A percentile compares a stretch with the other conserved stretches of the same genome.
Evolutionary conservation across 2,888 invertebrate genomes (phyloP).

Genomic region (Drosophila acutilabella): DNA sequence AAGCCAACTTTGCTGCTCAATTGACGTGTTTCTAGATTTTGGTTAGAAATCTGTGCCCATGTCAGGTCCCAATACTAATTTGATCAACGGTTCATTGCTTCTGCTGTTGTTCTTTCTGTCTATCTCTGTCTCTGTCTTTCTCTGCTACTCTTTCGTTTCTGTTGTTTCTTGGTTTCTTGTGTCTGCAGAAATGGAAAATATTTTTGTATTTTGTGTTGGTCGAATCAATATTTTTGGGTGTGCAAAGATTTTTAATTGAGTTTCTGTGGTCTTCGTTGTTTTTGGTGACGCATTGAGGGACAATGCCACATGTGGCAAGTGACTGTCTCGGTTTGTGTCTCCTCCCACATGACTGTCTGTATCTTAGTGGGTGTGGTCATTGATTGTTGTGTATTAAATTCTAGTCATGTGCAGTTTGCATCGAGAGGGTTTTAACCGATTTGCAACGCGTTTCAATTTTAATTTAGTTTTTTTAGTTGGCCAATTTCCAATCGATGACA

Average conservation of each 20-base stretch:
- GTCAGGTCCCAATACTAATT: slow-evolving; percentile 48
- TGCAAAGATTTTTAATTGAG: slow-evolving; percentile 77
- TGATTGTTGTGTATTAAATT: slow-evolving; percentile 22
- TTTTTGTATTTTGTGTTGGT: slow-evolving; percentile 45
- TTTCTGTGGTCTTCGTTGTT: slow-evolving; percentile 34
- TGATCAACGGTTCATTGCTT: slow-evolving; percentile 22
- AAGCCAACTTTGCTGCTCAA: slow-evolving; percentile 4
- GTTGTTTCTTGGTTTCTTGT: slow-evolving; percentile 23
- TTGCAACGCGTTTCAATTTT: slow-evolving; percentile 14
- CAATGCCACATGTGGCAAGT: slow-evolving; percentile 41
- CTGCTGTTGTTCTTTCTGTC: slow-evolving; percentile 23
- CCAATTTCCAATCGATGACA: neutral
- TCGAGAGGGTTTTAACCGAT: slow-evolving; percentile 11
- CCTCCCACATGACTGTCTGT: neutral
- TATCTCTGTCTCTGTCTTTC: slow-evolving; percentile 4
- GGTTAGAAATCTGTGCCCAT: slow-evolving; percentile 34
- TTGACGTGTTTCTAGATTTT: slow-evolving; percentile 8
- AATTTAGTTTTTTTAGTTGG: slow-evolving; percentile 3
- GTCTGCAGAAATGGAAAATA: slow-evolving; percentile 43
- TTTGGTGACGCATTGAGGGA: slow-evolving; percentile 42
- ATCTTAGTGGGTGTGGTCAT: slow-evolving; percentile 3
- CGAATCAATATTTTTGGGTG: slow-evolving; percentile 63
- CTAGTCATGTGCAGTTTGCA: slow-evolving; percentile 32
- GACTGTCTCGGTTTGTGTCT: neutral
- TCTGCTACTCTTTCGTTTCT: neutral